These are phyloP conservation scores for Aphelocoma coerulescens DNA, from an alignment of 2,113 vertebrate species.

Conservation along the genomic window DNA sequence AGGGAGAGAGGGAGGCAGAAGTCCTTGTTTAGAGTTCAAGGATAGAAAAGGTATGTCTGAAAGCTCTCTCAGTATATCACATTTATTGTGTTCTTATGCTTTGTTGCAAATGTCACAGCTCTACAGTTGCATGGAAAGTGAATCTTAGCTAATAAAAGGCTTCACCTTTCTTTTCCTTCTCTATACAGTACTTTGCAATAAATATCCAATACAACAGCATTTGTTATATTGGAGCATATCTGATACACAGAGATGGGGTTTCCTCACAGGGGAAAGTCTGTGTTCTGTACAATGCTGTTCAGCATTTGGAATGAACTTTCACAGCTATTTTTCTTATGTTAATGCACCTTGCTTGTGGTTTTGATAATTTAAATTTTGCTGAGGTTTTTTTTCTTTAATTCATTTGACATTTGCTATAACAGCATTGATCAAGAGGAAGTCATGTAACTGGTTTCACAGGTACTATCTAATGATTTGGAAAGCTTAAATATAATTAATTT, in stretches of 20 bases:
- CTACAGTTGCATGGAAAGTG: conserved; percentile 33
- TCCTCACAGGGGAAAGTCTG: neutral
- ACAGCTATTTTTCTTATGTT: neutral
- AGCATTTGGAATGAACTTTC: neutral
- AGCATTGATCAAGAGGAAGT: neutral
- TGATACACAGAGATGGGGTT: neutral
- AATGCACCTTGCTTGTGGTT: neutral
- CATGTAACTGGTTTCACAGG: neutral
- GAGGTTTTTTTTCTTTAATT: neutral
- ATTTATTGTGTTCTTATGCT: conserved; percentile 52
- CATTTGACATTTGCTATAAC: neutral
- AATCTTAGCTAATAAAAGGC: conserved; percentile 29
- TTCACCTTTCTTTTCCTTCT: conserved; percentile 27
- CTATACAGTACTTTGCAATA: neutral
- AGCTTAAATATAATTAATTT: conserved; percentile 1
- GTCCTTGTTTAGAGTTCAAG: conserved; percentile 62
- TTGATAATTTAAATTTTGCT: neutral
- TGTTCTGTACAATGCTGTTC: neutral
- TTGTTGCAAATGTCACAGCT: conserved; percentile 62
- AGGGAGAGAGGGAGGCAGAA: neutral
- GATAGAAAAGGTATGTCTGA: conserved; percentile 35
- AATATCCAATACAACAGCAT: neutral
- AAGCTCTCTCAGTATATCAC: conserved; percentile 39
- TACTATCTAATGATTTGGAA: neutral
- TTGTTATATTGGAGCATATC: neutral